A percentile compares a stretch with the other conserved stretches of the same genome.
These are phyloP conservation scores for Aethina tumida DNA, from an alignment of 1,140 invertebrate species.

Conservation along the genomic window DNA sequence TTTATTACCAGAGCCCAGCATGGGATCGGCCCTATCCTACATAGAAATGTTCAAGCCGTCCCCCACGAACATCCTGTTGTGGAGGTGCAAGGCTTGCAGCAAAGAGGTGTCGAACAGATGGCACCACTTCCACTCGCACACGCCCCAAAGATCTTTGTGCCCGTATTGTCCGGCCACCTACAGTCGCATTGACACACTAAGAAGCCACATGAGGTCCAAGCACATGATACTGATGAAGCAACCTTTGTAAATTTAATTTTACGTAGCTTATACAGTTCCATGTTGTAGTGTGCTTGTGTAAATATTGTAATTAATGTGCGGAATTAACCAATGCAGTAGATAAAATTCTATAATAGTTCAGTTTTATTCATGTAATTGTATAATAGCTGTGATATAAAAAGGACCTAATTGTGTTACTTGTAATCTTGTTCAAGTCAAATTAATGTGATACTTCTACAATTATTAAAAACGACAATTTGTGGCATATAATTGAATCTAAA, in stretches of 20 bases:
- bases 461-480: no score
- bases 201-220: conserved; percentile 64
- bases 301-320: no score
- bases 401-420: not conserved
- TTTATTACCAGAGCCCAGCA: conserved; percentile 18
- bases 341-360: no score
- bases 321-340: no score
- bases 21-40: conserved; percentile 47
- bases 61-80: conserved; percentile 53
- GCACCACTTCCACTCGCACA: conserved; percentile 80
- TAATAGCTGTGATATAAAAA: not conserved
- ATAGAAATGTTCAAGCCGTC: conserved; percentile 70
- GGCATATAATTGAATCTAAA: no score
- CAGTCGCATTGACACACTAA: conserved; percentile 72
- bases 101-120: conserved; percentile 79
- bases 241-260: no score
- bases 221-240: conserved; percentile 51
- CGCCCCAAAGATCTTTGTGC: conserved; percentile 64
- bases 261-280: no score
- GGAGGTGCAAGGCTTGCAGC: conserved; percentile 69
- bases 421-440: no score
- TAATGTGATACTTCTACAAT: no score
- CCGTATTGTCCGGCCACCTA: conserved; percentile 76
- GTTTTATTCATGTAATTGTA: no score
- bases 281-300: no score